Conservation (phyloP, 2,888 invertebrate species). For the Ormyrus nitidulus region DNA sequence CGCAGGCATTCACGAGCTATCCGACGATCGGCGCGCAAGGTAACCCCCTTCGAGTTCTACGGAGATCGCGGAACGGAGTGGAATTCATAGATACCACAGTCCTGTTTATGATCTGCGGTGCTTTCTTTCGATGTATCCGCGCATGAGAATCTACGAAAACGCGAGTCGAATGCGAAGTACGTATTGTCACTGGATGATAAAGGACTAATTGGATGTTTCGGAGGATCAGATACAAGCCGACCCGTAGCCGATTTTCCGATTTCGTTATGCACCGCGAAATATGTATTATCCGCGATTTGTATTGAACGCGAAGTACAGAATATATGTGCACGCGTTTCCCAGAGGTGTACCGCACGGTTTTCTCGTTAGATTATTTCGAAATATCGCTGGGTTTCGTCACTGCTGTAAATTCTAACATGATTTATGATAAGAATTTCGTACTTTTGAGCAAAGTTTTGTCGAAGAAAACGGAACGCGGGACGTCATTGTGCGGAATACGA, state of each 20-base stretch:
- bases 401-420: no score
- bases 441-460: no score
- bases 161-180: not conserved
- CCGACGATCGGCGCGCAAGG: slow-evolving; percentile 8
- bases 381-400: no score
- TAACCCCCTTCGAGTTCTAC: not conserved
- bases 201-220: slow-evolving; percentile 35
- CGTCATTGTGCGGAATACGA: no score
- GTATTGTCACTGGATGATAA: slow-evolving; percentile 17
- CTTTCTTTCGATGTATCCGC: not conserved
- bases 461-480: no score
- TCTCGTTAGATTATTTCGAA: no score
- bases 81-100: slow-evolving; percentile 5
- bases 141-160: not conserved
- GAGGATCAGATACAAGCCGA: slow-evolving; percentile 1
- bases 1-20: slow-evolving; percentile 11
- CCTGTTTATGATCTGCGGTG: slow-evolving; percentile 8
- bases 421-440: no score
- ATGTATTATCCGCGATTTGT: slow-evolving; percentile 4
- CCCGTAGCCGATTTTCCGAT: not conserved
- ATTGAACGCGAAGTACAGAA: not conserved
- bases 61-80: not conserved
- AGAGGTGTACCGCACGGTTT: not conserved
- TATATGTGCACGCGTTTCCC: not conserved
- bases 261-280: not conserved